A percentile compares a stretch with the other conserved stretches of the same genome.
Conservation (phyloP, 2,113 vertebrate species). For the Phyllostomus hastatus region DNA sequence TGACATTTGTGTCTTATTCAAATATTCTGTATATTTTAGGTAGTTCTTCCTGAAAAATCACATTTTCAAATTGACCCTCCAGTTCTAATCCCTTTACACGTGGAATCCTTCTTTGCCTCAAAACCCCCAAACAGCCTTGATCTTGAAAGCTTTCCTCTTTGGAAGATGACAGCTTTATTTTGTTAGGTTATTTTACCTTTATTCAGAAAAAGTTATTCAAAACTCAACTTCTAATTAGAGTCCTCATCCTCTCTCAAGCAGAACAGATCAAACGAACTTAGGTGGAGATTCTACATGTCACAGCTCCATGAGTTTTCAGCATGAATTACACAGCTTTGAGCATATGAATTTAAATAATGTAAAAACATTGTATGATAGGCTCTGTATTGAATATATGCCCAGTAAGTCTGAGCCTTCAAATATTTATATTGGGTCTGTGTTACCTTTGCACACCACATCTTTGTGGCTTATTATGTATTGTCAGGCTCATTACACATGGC, state of each 20-base stretch:
- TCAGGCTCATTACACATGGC: neutral
- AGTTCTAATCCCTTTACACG: neutral
- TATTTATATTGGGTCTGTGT: constrained; percentile 31
- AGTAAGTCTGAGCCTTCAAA: neutral
- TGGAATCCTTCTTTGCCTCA: neutral
- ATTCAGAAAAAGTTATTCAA: constrained; percentile 62
- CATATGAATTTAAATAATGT: constrained; percentile 41
- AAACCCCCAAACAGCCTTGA: constrained; percentile 30
- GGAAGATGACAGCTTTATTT: constrained; percentile 18
- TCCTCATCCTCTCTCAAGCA: constrained; percentile 31
- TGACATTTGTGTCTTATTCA: neutral
- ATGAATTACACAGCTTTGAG: constrained; percentile 17
- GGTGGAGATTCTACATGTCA: neutral
- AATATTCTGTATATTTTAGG: constrained; percentile 1
- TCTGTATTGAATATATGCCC: neutral
- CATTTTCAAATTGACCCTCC: neutral
- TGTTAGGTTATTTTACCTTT: constrained; percentile 60
- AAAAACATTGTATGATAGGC: neutral
- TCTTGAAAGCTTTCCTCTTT: constrained; percentile 2
- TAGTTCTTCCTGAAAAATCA: neutral
- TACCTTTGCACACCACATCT: constrained; percentile 26
- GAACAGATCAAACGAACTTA: constrained; percentile 50
- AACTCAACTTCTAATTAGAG: constrained; percentile 51
- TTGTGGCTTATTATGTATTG: neutral
- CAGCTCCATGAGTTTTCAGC: constrained; percentile 23